Base-by-base conservation (phyloP, 37 sponge, comb jelly and placozoan genomes). In the Tethya wilhelma region DNA sequence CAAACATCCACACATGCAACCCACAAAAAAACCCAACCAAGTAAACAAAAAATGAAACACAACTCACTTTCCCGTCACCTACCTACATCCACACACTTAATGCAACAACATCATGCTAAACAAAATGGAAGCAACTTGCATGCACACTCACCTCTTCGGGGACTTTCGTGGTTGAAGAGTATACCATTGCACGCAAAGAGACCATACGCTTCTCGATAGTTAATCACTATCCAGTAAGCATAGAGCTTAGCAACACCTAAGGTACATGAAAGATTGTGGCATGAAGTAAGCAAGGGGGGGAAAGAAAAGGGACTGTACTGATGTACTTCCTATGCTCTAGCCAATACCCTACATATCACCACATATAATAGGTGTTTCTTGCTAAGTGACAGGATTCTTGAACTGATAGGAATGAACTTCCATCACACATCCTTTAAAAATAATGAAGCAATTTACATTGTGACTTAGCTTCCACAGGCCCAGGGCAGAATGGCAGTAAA, bases 91-190 rank as follows among this genome's bases (percentile, higher is more conserved):
- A 49, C 9, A 44, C 26, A 6, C 9, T 14, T 73, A 8, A 17
- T 44, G 22, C 22, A 60, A 60, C 28, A 12, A 60, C 63, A n/a
- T 25, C 63, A 60, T 60, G 28, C 22, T 7, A 25, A 60, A 25
- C 63, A 60, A 8, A 62, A 25, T 19, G 55, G 17, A 17, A 49
- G 55, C 9, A 17, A 49, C n/a, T n/a, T n/a, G n/a, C n/a, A n/a
- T n/a, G n/a, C n/a, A n/a, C n/a, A n/a, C 34, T 32, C n/a, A 94
- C 95, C 96, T 90, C 96, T 87, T 41, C 96, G 45, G 36, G 96
- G 96, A 68, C 91, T 90, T 66, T 96, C 96, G 42, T 96, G 96
- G 63, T 96, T 96, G 85, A 96, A 96, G 49, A 96, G 79, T 7
- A 96, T 44, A 34, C 96, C 96, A 64, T 96, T 96, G 64, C 84